These are phyloP conservation scores for Crocallis elinguaria DNA, from an alignment of 2,888 invertebrate genomes.

Conservation along the genomic window DNA sequence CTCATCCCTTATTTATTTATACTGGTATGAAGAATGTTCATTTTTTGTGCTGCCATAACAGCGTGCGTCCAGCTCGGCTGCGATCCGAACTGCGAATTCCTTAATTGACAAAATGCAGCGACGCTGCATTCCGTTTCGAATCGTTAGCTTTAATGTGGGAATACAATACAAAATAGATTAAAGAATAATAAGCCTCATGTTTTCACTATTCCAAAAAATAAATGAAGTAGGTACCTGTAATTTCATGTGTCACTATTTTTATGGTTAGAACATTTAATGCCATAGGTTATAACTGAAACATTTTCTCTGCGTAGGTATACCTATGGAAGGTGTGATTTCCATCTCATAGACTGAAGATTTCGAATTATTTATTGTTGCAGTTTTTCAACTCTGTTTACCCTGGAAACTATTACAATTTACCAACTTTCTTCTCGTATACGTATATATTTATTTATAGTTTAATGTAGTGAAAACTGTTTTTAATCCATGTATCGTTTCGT, in stretches of 20 bases:
- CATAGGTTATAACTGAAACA: not conserved
- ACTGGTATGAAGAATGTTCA: constrained; percentile 79
- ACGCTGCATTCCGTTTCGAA: constrained; percentile 65
- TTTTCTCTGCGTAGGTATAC: no score
- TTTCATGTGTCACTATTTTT: not conserved
- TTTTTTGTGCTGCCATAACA: constrained; percentile 75
- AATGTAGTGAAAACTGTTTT: constrained; percentile 19
- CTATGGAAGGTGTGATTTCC: no score
- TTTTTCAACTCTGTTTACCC: not conserved
- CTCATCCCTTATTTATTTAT: constrained; percentile 84
- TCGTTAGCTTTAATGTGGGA: constrained; percentile 74
- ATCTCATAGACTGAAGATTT: no score
- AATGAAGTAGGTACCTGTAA: constrained; percentile 1
- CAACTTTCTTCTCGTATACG: not conserved
- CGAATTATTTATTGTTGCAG: no score
- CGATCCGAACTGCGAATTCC: constrained; percentile 71
- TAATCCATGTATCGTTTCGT: constrained; percentile 43
- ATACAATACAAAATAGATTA: constrained; percentile 66
- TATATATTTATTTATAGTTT: not conserved
- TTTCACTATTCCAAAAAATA: constrained; percentile 39
- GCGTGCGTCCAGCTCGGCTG: constrained; percentile 61
- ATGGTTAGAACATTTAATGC: not conserved
- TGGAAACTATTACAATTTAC: not conserved
- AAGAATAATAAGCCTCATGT: constrained; percentile 40
- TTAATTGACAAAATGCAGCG: constrained; percentile 79